Conservation (phyloP, 2,797 vertebrate species). For the Brachyalestes nurse region DNA sequence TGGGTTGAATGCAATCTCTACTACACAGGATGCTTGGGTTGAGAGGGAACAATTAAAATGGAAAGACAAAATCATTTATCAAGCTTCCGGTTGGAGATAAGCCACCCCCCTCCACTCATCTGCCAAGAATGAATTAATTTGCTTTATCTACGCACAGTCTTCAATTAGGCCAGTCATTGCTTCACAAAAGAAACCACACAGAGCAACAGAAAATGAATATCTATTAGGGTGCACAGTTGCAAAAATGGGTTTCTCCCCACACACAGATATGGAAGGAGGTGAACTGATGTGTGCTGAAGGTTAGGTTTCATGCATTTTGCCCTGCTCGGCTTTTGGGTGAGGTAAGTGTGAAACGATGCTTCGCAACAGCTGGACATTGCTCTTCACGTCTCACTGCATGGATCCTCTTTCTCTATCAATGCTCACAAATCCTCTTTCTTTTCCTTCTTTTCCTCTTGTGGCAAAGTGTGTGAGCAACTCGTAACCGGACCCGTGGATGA, state of each 20-base stretch:
- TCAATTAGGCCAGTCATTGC: slow-evolving; percentile 47
- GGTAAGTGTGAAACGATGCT: slow-evolving; percentile 80
- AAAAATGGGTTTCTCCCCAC: slow-evolving; percentile 13
- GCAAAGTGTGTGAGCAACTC: slow-evolving; percentile 37
- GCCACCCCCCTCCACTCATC: slow-evolving; percentile 17
- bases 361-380: slow-evolving; percentile 78
- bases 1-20: slow-evolving; percentile 35
- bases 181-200: slow-evolving; percentile 34
- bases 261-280: slow-evolving; percentile 22
- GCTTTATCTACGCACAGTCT: slow-evolving; percentile 51
- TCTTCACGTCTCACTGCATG: slow-evolving; percentile 66
- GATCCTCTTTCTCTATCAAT: slow-evolving; percentile 65
- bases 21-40: background rate
- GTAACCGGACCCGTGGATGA: slow-evolving; percentile 38
- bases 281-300: slow-evolving; percentile 50
- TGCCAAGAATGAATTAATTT: slow-evolving; percentile 47
- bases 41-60: slow-evolving; percentile 44
- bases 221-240: slow-evolving; percentile 13
- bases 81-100: slow-evolving; percentile 36
- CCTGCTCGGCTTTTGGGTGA: slow-evolving; percentile 69
- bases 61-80: slow-evolving; percentile 51
- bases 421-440: slow-evolving; percentile 41
- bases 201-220: slow-evolving; percentile 30
- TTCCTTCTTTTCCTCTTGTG: slow-evolving; percentile 39
- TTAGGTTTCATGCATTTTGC: slow-evolving; percentile 73